Evolutionary conservation across 1,140 invertebrate species (phyloP).

Genomic region (Drosophila busckii): DNA sequence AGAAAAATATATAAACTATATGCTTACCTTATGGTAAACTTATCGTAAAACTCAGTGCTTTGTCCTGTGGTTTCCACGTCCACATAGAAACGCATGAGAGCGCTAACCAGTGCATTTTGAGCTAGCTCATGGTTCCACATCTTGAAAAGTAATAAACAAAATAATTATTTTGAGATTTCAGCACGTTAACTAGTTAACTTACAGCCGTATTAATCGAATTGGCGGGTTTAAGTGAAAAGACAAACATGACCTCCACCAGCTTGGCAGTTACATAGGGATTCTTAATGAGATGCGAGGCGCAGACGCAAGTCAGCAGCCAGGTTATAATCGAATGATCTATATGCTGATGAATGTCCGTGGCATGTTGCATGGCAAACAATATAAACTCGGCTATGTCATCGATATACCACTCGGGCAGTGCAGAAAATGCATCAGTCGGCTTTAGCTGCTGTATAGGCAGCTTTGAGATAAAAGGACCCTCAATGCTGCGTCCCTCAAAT

Average conservation of each 20-base stretch:
- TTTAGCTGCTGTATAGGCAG: slow-evolving; percentile 81
- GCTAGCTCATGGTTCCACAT: slow-evolving; percentile 93
- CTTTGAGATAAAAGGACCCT: slow-evolving; percentile 75
- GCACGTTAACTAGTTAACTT: slow-evolving; percentile 15
- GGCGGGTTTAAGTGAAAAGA: slow-evolving; percentile 89
- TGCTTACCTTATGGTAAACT: slow-evolving; percentile 93
- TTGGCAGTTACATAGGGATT: slow-evolving; percentile 98
- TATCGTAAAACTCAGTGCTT: slow-evolving; percentile 99
- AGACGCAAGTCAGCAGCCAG: slow-evolving; percentile 93
- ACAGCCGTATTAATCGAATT: slow-evolving; percentile 80
- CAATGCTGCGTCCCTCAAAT: slow-evolving; percentile 80
- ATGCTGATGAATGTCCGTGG: slow-evolving; percentile 86
- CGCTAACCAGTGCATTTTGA: slow-evolving; percentile 88
- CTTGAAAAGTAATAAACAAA: slow-evolving; percentile 63
- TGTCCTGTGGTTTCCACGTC: slow-evolving; percentile 98
- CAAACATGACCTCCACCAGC: slow-evolving; percentile 95
- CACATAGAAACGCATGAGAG: slow-evolving; percentile 98
- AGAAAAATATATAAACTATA: slow-evolving; percentile 5
- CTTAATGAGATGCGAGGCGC: slow-evolving; percentile 92
- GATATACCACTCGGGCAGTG: slow-evolving; percentile 96
- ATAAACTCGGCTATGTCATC: slow-evolving; percentile 98
- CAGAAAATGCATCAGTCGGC: slow-evolving; percentile 88
- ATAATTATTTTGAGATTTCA: background rate
- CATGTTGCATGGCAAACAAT: slow-evolving; percentile 93
- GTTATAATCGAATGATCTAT: slow-evolving; percentile 91